Percentiles rank a stretch among this genome's conserved stretches.
Conservation (phyloP, 2,797 vertebrate genomes). For the Eremophila alpestris region DNA sequence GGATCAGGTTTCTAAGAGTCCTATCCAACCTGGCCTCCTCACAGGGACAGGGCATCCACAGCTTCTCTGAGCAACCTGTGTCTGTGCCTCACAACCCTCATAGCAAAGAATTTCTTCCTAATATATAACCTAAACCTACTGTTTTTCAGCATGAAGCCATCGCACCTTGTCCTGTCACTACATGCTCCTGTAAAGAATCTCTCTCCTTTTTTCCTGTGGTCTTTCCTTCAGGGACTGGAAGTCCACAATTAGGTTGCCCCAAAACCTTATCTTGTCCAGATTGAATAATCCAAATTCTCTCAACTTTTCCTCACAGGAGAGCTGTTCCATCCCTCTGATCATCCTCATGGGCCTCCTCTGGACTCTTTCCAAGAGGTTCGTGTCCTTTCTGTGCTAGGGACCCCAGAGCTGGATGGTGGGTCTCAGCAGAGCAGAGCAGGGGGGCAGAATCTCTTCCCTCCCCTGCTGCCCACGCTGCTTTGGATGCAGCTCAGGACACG, state of each 20-base stretch:
- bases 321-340: not conserved
- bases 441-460: not conserved
- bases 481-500: not conserved
- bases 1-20: not conserved
- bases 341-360: not conserved
- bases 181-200: not conserved
- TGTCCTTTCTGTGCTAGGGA: not conserved
- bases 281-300: not conserved
- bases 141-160: not conserved
- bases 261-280: not conserved
- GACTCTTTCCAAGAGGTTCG: not conserved
- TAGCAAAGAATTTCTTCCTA: not conserved
- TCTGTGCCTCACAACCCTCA: not conserved
- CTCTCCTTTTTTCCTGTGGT: not conserved
- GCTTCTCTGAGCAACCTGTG: not conserved
- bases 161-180: not conserved
- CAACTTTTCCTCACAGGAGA: not conserved
- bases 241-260: accelerated
- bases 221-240: not conserved
- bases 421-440: not conserved
- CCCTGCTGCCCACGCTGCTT: not conserved
- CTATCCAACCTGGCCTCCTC: not conserved
- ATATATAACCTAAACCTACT: not conserved
- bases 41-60: not conserved
- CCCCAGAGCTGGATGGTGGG: not conserved